Percentiles rank a stretch among this genome's conserved stretches.
phyloP scores from a whole-genome alignment of 2,797 vertebrate species.

The Sciurus vulgaris region DNA sequence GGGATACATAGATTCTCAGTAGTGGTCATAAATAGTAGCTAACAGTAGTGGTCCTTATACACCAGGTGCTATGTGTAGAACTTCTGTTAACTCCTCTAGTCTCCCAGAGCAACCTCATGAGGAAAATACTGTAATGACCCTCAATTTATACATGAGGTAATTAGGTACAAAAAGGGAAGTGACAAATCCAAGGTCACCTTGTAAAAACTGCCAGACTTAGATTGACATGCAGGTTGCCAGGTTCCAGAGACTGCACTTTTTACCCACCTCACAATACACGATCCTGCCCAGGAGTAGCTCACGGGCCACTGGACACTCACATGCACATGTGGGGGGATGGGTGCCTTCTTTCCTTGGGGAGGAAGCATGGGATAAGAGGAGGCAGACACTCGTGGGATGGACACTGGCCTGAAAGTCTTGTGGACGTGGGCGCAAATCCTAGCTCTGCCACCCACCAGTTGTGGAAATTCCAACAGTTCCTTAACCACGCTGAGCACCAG shows the following conservation, averaged over 20 bases:
- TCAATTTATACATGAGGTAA: not conserved
- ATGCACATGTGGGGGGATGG: accelerated
- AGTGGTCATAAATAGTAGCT: not conserved
- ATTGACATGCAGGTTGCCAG: not conserved
- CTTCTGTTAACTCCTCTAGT: not conserved
- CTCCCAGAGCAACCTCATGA: not conserved
- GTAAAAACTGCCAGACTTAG: not conserved
- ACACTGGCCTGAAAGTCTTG: not conserved
- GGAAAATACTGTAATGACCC: not conserved
- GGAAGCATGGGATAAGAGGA: not conserved
- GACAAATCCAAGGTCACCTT: not conserved
- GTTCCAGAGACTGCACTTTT: not conserved
- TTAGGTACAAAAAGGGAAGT: not conserved
- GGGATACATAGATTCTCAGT: not conserved
- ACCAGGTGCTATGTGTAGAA: not conserved
- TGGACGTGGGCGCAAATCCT: not conserved
- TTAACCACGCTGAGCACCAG: not conserved
- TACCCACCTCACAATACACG: not conserved
- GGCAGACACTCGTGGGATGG: not conserved
- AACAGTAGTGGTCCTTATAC: not conserved
- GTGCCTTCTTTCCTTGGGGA: not conserved
- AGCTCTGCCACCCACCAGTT: not conserved
- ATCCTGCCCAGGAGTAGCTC: not conserved
- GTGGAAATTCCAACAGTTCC: not conserved
- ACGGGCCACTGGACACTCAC: not conserved